Evolutionary conservation across 2,888 invertebrate genomes (phyloP).

Genomic region (Dasypogon diadema): DNA sequence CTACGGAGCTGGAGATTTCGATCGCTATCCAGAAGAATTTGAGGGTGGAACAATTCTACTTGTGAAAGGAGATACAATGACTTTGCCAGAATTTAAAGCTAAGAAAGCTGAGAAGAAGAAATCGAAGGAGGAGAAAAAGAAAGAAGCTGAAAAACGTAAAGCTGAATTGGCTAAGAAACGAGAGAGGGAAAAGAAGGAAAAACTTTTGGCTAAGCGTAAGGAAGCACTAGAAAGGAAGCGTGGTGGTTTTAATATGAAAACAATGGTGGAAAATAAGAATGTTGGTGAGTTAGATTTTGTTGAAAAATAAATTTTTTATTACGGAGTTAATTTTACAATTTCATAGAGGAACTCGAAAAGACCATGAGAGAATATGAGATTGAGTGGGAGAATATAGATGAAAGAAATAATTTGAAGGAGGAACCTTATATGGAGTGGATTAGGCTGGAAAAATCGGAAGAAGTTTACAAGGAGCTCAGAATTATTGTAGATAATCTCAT

Average conservation of each 20-base stretch:
- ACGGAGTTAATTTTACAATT: neutral
- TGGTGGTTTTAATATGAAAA: neutral
- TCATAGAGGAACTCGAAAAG: slow-evolving; percentile 58
- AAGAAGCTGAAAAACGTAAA: slow-evolving; percentile 57
- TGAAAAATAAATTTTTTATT: neutral
- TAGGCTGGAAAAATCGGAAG: slow-evolving; percentile 69
- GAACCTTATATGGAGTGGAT: slow-evolving; percentile 65
- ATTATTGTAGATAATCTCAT: slow-evolving; percentile 70
- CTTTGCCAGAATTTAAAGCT: slow-evolving; percentile 66
- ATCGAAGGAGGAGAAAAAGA: slow-evolving; percentile 64
- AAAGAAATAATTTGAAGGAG: slow-evolving; percentile 64
- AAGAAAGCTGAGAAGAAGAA: slow-evolving; percentile 60
- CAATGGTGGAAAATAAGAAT: slow-evolving; percentile 59
- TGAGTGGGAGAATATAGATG: slow-evolving; percentile 66
- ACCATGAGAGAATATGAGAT: slow-evolving; percentile 61
- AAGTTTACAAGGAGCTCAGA: slow-evolving; percentile 71
- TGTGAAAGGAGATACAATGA: slow-evolving; percentile 68
- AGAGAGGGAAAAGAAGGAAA: slow-evolving; percentile 58
- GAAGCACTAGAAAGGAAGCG: neutral
- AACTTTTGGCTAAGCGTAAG: neutral
- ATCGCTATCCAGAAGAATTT: slow-evolving; percentile 69
- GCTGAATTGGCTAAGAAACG: slow-evolving; percentile 60
- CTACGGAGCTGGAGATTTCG: slow-evolving; percentile 64
- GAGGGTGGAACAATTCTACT: slow-evolving; percentile 71
- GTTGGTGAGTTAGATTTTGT: slow-evolving; percentile 57